Conservation (phyloP, 2,888 invertebrate species). For the Dryocosmus kuriphilus region DNA sequence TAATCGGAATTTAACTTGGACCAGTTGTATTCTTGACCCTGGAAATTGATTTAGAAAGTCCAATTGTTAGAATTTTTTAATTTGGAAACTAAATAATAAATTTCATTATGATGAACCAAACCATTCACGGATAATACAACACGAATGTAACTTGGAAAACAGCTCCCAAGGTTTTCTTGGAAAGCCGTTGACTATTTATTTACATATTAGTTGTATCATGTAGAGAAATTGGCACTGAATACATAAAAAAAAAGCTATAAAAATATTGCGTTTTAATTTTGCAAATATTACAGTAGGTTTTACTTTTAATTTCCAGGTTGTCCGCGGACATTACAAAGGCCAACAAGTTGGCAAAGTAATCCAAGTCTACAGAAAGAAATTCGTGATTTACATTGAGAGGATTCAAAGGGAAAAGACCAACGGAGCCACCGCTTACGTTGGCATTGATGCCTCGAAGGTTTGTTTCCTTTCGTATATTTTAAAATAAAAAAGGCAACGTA, state of each 20-base stretch:
- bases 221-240: conserved; percentile 60
- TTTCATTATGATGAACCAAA: conserved; percentile 80
- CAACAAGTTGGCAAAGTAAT: conserved; percentile 99
- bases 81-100: conserved; percentile 14
- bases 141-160: conserved; percentile 44
- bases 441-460: conserved; percentile 99
- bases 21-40: too few relatives aligned
- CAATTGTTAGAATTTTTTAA: neutral
- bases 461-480: conserved; percentile 15
- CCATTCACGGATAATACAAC: conserved; percentile 79
- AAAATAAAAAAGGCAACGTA: too few relatives aligned
- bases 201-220: conserved; percentile 52
- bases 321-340: conserved; percentile 99
- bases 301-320: conserved; percentile 83
- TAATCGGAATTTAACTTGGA: too few relatives aligned
- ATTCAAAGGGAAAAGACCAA: conserved; percentile 99
- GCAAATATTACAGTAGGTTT: neutral
- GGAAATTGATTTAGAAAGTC: too few relatives aligned
- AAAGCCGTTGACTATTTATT: conserved; percentile 42
- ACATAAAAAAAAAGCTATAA: neutral
- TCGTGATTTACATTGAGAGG: conserved; percentile 98
- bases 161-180: conserved; percentile 59
- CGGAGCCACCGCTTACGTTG: conserved; percentile 98
- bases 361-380: conserved; percentile 99
- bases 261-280: neutral